A percentile compares a stretch with the other conserved stretches of the same genome.
phyloP scores from a whole-genome alignment of 2,797 vertebrate species.

The Arrhamphus sclerolepis region DNA sequence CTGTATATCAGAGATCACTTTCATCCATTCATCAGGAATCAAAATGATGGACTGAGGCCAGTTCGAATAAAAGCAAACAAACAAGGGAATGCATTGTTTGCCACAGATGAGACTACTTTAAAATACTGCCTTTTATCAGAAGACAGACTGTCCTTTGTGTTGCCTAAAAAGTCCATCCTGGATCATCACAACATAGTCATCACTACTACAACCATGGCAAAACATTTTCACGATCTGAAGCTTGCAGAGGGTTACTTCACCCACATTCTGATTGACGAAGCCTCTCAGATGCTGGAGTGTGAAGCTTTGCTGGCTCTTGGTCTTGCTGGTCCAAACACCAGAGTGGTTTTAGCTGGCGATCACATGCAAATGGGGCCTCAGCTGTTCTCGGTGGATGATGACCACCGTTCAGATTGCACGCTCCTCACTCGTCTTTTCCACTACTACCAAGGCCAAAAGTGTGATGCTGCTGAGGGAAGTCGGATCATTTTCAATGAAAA shows the following conservation, averaged over 20 bases:
- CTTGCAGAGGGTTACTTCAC: conserved; percentile 86
- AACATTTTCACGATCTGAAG: conserved; percentile 76
- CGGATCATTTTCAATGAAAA: conserved; percentile 90
- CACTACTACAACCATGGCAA: conserved; percentile 81
- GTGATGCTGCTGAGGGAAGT: conserved; percentile 75
- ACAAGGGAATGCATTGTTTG: conserved; percentile 23
- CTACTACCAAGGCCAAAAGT: conserved; percentile 85
- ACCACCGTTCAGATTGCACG: conserved; percentile 82
- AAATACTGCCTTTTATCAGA: conserved; percentile 84
- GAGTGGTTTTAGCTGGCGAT: conserved; percentile 89
- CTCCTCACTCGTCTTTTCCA: conserved; percentile 89
- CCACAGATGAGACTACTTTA: conserved; percentile 77
- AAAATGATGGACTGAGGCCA: conserved; percentile 66
- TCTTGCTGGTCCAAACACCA: conserved; percentile 81
- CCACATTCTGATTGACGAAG: conserved; percentile 93
- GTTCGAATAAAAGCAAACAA: conserved; percentile 81
- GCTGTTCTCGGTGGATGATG: conserved; percentile 83
- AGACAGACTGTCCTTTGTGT: conserved; percentile 75
- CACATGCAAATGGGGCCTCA: conserved; percentile 93
- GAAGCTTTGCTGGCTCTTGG: conserved; percentile 87
- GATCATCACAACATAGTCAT: conserved; percentile 81
- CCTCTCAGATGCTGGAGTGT: conserved; percentile 94
- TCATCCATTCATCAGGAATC: conserved; percentile 77
- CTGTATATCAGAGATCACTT: conserved; percentile 89
- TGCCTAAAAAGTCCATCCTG: conserved; percentile 73